A percentile compares a stretch with the other conserved stretches of the same genome.
phyloP scores from a whole-genome alignment of 1,140 invertebrate genomes.

The Aporrectodea caliginosa region DNA sequence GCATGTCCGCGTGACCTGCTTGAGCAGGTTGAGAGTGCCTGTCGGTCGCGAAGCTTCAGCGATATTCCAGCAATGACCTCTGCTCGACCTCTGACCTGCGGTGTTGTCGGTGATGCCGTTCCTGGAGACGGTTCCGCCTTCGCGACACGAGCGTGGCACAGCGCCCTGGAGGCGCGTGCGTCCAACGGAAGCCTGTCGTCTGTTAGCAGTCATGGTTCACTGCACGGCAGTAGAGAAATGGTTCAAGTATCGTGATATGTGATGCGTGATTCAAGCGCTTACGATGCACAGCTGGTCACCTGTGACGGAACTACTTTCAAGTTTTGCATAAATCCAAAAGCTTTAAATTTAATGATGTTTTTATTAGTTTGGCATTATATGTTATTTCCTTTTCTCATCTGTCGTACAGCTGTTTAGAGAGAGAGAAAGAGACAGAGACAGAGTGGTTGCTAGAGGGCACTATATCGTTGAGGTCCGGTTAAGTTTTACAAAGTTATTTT shows the following conservation, averaged over 20 bases:
- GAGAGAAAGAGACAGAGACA: no score
- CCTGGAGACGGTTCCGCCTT: neutral
- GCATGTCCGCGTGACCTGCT: neutral
- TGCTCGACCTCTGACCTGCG: neutral
- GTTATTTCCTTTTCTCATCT: no score
- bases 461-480: no score
- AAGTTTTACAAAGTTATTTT: no score
- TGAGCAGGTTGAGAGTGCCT: neutral
- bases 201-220: neutral
- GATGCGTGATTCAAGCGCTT: no score
- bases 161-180: neutral
- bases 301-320: no score
- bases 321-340: no score
- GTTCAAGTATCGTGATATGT: neutral
- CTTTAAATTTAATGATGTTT: no score
- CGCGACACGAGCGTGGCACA: neutral
- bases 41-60: neutral
- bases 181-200: neutral
- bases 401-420: no score
- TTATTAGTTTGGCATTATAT: no score
- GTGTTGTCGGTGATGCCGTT: neutral
- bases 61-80: neutral
- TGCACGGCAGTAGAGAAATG: neutral
- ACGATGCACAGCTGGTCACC: no score
- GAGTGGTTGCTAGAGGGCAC: no score